Percentiles rank a stretch among this genome's conserved stretches.
Evolutionary conservation across 2,113 vertebrate species (phyloP).

Genomic region (Glaucomys volans): DNA sequence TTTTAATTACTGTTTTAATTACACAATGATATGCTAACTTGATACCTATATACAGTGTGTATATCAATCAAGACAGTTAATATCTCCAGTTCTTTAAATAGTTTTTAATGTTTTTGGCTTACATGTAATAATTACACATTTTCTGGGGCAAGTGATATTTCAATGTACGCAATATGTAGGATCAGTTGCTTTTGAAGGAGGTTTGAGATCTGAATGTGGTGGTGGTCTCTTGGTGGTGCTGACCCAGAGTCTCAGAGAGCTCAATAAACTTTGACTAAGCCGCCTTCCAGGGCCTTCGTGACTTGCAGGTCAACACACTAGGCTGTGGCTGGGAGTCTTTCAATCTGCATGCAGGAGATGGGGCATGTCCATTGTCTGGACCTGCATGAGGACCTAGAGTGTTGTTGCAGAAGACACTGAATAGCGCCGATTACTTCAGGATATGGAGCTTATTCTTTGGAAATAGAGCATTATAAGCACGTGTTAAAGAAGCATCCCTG

Average conservation of each 20-base stretch:
- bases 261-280: background rate
- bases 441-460: background rate
- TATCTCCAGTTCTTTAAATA: background rate
- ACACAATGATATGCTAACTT: background rate
- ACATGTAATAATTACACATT: background rate
- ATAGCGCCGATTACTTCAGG: background rate
- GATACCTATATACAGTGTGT: background rate
- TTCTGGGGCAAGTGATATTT: background rate
- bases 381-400: background rate
- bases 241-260: rapidly evolving
- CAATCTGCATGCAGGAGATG: background rate
- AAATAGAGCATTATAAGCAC: background rate
- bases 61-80: background rate
- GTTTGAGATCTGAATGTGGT: background rate
- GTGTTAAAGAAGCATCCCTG: background rate
- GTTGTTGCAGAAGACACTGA: background rate
- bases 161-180: background rate
- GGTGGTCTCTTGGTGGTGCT: background rate
- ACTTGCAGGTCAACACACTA: background rate
- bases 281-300: rapidly evolving
- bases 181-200: background rate
- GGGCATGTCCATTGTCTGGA: background rate
- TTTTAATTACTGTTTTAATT: background rate
- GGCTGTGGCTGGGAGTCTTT: background rate
- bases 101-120: background rate